Conservation (phyloP, 2,113 vertebrate genomes). For the Nicator chloris region DNA sequence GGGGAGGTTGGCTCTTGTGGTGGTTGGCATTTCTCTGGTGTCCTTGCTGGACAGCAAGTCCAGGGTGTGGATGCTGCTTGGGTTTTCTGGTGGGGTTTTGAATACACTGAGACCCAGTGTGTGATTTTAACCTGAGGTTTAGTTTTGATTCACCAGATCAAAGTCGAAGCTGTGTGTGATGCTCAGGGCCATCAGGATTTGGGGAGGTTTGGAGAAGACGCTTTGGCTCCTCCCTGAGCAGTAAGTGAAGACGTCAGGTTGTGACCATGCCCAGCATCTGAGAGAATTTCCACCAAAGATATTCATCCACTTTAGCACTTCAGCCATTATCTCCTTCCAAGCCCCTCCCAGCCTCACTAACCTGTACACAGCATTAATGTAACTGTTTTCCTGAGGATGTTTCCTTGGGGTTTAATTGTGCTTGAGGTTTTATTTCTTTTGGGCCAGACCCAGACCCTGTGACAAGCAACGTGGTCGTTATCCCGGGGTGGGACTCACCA, state of each 20-base stretch:
- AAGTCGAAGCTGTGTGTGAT: background rate
- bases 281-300: background rate
- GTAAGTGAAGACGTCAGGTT: background rate
- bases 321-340: background rate
- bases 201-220: background rate
- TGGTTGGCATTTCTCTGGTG: background rate
- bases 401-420: slow-evolving; percentile 7
- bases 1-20: background rate
- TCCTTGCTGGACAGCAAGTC: background rate
- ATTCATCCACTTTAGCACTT: background rate
- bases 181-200: background rate
- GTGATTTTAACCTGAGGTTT: background rate
- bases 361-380: background rate
- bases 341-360: background rate
- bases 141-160: background rate
- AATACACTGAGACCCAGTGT: accelerated
- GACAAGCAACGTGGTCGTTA: background rate
- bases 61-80: background rate
- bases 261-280: accelerated
- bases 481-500: background rate
- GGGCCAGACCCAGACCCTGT: background rate
- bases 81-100: background rate
- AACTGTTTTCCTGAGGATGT: background rate
- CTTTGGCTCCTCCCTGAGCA: background rate
- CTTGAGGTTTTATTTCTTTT: slow-evolving; percentile 34